Evolutionary conservation across 2,113 vertebrate species (phyloP), one percentile per base, ranked within the genome.

Genomic region (Crotalus viridis): DNA sequence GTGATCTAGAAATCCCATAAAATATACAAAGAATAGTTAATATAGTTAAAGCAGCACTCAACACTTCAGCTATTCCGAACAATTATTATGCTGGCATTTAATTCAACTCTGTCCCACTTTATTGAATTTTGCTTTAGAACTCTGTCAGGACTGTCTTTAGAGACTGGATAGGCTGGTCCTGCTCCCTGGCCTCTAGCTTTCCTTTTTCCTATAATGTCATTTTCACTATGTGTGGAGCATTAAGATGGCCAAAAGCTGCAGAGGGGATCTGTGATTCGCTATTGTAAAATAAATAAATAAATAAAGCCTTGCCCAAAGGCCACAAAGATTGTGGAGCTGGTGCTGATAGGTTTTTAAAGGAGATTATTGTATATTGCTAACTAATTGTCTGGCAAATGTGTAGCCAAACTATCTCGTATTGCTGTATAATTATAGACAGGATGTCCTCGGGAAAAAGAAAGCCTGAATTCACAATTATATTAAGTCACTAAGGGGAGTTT

Each of bases 391-490:
- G 48, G 89, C 87, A 95, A 93, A 95, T 90, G 55, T 91, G 91
- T 91, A 94, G 93, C 92, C 28, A 85, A 95, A 74, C 13, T 91
- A 87, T 95, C 93, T 94, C 93, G 86, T 85, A 8, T 81, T 94
- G 64, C 91, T 92, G 22, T 10, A 93, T 94, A 87, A 39, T 93
- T 92, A 90, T 28, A 3, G 91, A 8, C 69, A 91, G 57, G 28
- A 91, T 19, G 74, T 95, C 51, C 92, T 94, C 85, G 7, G 57
- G 86, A 48, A 90, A 46, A 87, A 87, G 85, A 92, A 94, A 33
- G 43, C 0, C 19, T 64, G 19, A 95, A 90, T 55, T 21, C 13
- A 90, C 54, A 92, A 85, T 90, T 90, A 69, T 15, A 92, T 91
- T 89, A 69, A 87, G 54, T 94, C 3, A 39, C 74, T 94, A 93